Percentiles rank a stretch among this genome's conserved stretches.
These are phyloP conservation scores for Acheta domesticus DNA, from an alignment of 2,888 invertebrate genomes.

Conservation along the genomic window DNA sequence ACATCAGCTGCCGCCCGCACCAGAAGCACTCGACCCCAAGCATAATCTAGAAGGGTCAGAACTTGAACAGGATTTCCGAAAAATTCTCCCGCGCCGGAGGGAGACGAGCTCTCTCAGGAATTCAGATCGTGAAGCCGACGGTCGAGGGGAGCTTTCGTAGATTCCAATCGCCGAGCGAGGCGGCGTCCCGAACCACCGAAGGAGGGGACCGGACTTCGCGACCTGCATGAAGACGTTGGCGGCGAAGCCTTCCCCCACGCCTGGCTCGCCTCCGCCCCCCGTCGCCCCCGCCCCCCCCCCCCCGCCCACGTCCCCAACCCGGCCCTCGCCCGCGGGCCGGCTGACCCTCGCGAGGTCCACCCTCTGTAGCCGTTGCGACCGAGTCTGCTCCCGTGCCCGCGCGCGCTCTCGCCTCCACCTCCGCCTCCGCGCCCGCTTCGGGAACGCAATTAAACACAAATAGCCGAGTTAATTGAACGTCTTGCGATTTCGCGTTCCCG, in stretches of 20 bases:
- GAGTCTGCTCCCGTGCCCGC: background rate
- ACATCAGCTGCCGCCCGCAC: background rate
- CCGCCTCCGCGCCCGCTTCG: background rate
- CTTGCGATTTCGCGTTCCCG: constrained; percentile 1
- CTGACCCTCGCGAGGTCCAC: background rate
- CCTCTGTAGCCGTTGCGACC: no score
- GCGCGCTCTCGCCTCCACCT: background rate
- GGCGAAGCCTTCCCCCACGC: background rate
- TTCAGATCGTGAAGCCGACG: background rate
- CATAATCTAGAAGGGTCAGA: background rate
- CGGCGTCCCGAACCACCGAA: background rate
- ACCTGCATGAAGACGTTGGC: constrained; percentile 6
- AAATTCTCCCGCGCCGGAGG: background rate
- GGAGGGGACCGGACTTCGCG: background rate
- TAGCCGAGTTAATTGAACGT: constrained; percentile 9
- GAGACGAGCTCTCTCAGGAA: background rate
- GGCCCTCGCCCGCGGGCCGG: background rate
- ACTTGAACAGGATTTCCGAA: background rate
- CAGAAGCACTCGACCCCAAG: background rate
- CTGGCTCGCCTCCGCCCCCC: background rate
- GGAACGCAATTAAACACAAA: background rate
- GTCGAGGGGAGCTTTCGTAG: background rate
- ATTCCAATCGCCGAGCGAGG: background rate
- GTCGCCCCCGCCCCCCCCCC: background rate
- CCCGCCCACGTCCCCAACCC: background rate